Conservation (phyloP, 2,888 invertebrate genomes). For the Phasia obesa region DNA sequence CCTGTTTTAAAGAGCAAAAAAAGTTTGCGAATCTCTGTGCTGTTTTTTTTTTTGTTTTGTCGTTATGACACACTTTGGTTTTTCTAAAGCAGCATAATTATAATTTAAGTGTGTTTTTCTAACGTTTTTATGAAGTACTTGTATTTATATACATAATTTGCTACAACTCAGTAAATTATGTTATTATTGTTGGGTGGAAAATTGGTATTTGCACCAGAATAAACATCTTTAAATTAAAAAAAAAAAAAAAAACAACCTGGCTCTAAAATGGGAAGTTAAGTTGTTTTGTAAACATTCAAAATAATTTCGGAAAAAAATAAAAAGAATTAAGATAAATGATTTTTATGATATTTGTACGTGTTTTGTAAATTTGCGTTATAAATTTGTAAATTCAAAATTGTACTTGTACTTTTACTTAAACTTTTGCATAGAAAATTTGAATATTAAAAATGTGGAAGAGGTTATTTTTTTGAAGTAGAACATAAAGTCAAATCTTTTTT, state of each 20-base stretch:
- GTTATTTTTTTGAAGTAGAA: not conserved
- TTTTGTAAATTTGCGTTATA: constrained; percentile 33
- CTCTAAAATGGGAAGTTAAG: not conserved
- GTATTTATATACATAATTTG: not conserved
- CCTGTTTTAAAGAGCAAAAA: not conserved
- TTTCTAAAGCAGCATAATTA: constrained; percentile 20
- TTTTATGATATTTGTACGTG: constrained; percentile 50
- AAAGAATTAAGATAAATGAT: not conserved
- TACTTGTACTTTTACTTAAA: not conserved
- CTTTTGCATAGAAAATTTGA: not conserved
- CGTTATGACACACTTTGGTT: constrained; percentile 11
- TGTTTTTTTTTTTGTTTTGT: too few species aligned
- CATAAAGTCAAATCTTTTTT: not conserved
- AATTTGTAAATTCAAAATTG: not conserved
- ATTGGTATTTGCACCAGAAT: not conserved
- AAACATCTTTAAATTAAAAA: not conserved
- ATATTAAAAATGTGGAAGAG: not conserved
- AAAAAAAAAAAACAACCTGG: too few species aligned
- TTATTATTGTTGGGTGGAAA: constrained; percentile 35
- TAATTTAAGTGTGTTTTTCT: not conserved
- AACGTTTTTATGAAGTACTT: not conserved
- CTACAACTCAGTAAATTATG: constrained; percentile 15
- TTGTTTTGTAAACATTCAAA: not conserved
- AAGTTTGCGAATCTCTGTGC: not conserved
- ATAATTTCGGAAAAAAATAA: not conserved